Percentiles rank a stretch among this genome's conserved stretches.
These are phyloP conservation scores for Panthera uncia DNA, from an alignment of 2,113 vertebrate species.

Conservation along the genomic window DNA sequence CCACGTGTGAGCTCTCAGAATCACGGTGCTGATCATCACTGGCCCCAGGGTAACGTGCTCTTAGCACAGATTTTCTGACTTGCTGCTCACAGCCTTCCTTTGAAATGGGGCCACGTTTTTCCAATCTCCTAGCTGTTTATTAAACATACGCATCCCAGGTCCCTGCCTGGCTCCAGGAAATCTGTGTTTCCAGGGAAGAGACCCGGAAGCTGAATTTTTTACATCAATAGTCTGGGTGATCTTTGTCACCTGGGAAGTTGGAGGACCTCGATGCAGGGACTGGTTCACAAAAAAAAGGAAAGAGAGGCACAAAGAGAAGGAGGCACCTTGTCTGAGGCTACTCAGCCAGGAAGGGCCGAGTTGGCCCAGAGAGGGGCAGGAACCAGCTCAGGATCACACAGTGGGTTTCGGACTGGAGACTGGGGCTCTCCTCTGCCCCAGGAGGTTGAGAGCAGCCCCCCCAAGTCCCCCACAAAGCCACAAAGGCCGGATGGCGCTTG, in stretches of 20 bases:
- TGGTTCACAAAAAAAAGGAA: not conserved
- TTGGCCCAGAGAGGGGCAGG: not conserved
- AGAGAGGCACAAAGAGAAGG: not conserved
- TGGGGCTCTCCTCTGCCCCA: not conserved
- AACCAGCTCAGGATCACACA: not conserved
- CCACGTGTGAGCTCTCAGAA: not conserved
- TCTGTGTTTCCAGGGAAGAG: not conserved
- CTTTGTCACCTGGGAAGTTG: not conserved
- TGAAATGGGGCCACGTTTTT: not conserved
- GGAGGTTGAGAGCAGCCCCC: not conserved
- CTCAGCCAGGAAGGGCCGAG: not conserved
- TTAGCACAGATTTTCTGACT: not conserved
- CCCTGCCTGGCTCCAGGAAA: not conserved
- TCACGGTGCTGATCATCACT: rapidly evolving
- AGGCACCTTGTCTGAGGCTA: not conserved
- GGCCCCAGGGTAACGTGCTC: rapidly evolving
- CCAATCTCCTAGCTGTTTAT: not conserved
- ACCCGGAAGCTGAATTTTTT: not conserved
- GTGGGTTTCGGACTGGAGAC: not conserved
- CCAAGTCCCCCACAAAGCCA: rapidly evolving
- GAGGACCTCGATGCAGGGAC: too few relatives aligned
- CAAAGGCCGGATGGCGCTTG: not conserved
- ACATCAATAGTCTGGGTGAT: not conserved
- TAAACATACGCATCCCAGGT: not conserved
- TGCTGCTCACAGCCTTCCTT: not conserved